Evolutionary conservation across 2,888 invertebrate genomes (phyloP), one percentile per base, ranked within the genome.

Genomic region (Tenthredo scrophulariae): DNA sequence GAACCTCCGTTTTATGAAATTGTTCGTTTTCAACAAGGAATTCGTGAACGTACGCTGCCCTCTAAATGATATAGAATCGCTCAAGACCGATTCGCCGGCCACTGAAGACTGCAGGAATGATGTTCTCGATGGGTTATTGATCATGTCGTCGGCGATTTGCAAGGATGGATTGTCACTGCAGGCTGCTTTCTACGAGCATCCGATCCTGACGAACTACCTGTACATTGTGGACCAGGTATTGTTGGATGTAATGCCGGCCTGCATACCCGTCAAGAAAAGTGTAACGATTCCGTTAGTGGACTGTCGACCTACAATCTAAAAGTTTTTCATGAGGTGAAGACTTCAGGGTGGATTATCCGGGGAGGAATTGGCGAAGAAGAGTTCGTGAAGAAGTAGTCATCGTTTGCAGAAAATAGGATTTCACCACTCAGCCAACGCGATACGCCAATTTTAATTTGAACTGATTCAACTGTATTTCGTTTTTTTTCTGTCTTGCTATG

Each of bases 201-300:
- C 85, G 13, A 67, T 85, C 10, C 62, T 84, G 1, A 85, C 84
- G 84, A 87, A 85, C 67, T 58, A 86, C 40, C 50, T 87, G 22
- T 84, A 85, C 80, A 79, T 85, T 3, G 75, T 26, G 26, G 26
- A 46, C 22, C 1, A 75, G 6, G 46, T 18, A 15, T 46, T 75
- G 46, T 13, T 22, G n/a, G 43, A 22, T 2, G 43, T 7, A 9
- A 10, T 26, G 18, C 72, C 13, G 43, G 0, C 18, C 6, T 18
- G 50, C 50, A 5, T 1, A 50, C 18, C 18, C n/a, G 18, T n/a
- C 18, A n/a, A 18, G 40, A n/a, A 37, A 65, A 37, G 1, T 37
- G 0, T 37, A 37, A 37, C 37, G 1, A 37, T 37, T 37, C 37
- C 37, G 7, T 7, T 37, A 37, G 37, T 37, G 7, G 37, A 6